A percentile compares a stretch with the other conserved stretches of the same genome.
These are phyloP conservation scores for Lysandra bellargus DNA, from an alignment of 2,888 invertebrate species.

Conservation along the genomic window DNA sequence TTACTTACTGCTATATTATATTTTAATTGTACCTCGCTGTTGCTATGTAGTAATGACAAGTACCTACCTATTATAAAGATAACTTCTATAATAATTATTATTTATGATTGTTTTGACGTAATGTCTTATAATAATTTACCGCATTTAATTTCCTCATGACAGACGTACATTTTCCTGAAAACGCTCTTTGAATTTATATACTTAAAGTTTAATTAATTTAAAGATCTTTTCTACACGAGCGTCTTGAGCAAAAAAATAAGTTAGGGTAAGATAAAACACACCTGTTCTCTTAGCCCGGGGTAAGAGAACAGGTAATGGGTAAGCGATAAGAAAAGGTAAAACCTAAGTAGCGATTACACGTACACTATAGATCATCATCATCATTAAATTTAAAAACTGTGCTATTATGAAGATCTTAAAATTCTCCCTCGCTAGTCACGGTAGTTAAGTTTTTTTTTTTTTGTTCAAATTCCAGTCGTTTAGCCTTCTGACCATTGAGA, in stretches of 20 bases:
- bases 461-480: no score
- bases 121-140: neutral
- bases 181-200: neutral
- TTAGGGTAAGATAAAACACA: slow-evolving; percentile 29
- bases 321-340: slow-evolving; percentile 25
- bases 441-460: no score
- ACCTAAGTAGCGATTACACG: neutral
- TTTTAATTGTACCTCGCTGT: no score
- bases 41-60: no score
- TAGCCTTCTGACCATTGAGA: no score
- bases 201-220: slow-evolving; percentile 1
- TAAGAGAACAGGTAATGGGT: neutral
- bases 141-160: neutral
- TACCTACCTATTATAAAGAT: no score
- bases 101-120: neutral
- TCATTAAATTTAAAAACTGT: no score
- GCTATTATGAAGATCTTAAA: no score
- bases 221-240: neutral
- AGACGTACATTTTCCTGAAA: neutral
- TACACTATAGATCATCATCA: neutral
- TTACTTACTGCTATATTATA: no score
- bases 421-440: no score
- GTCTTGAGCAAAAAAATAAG: slow-evolving; percentile 18
- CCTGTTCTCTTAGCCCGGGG: slow-evolving; percentile 23
- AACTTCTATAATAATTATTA: no score